Conservation (phyloP, 2,888 invertebrate genomes). For the Lathronympha strigana region DNA sequence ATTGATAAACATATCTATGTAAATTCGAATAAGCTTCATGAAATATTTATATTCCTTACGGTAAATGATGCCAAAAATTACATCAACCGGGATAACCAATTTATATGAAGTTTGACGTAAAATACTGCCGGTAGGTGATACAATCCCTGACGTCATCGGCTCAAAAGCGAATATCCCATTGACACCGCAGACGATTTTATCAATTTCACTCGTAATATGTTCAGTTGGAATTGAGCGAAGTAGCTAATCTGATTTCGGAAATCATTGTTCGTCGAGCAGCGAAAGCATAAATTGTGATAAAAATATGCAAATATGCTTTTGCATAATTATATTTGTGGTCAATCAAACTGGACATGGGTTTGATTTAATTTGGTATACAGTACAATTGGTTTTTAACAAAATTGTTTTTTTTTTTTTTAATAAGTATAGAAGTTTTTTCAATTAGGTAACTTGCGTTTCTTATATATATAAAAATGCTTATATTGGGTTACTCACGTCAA, state of each 20-base stretch:
- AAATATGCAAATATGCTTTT: slow-evolving; percentile 41
- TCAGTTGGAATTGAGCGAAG: slow-evolving; percentile 66
- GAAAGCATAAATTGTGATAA: slow-evolving; percentile 39
- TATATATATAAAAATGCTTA: no score
- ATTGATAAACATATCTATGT: no score
- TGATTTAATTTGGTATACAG: background rate
- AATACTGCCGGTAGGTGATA: background rate
- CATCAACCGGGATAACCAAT: background rate
- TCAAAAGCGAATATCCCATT: slow-evolving; percentile 58
- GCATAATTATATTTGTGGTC: slow-evolving; percentile 36
- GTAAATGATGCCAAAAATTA: background rate
- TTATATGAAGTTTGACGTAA: background rate
- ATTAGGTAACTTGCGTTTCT: no score
- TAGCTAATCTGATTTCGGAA: slow-evolving; percentile 69
- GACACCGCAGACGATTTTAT: slow-evolving; percentile 73
- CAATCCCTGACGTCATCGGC: slow-evolving; percentile 19
- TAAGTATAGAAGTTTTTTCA: no score
- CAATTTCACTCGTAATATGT: slow-evolving; percentile 75
- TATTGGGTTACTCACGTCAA: no score
- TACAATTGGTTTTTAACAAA: background rate
- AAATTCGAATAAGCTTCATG: no score
- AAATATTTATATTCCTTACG: background rate
- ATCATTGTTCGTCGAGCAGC: slow-evolving; percentile 32
- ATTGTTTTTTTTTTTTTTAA: no score
- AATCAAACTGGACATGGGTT: slow-evolving; percentile 29